A percentile compares a stretch with the other conserved stretches of the same genome.
phyloP scores from a whole-genome alignment of 2,113 vertebrate genomes.

The Pterocles gutturalis region DNA sequence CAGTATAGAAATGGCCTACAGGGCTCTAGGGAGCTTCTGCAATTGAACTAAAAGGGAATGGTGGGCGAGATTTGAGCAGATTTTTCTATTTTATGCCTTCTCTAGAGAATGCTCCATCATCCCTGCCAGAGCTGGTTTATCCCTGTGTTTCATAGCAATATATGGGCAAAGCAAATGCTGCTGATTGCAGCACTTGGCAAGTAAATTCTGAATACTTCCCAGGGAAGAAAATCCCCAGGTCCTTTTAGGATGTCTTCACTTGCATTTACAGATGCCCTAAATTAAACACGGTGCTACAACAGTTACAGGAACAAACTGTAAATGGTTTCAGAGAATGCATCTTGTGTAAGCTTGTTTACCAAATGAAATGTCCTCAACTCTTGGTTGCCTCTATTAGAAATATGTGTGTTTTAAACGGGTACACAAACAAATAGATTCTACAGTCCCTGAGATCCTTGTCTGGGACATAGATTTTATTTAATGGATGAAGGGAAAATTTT shows the following conservation, averaged over 20 bases:
- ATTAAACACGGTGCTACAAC: not conserved
- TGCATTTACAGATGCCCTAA: not conserved
- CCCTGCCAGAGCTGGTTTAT: conserved; percentile 14
- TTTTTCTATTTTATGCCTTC: conserved; percentile 43
- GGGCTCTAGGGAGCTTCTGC: conserved; percentile 30
- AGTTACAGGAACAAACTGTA: not conserved
- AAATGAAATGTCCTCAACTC: not conserved
- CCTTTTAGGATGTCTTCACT: not conserved
- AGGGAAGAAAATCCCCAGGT: not conserved
- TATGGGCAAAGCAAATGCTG: not conserved
- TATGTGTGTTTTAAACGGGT: rapidly evolving
- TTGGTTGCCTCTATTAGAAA: not conserved
- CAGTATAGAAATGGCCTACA: not conserved
- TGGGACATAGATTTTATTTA: not conserved
- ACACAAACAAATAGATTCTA: not conserved
- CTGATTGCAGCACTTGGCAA: conserved; percentile 21
- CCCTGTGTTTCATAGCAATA: not conserved
- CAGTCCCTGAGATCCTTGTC: not conserved
- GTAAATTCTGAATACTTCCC: not conserved
- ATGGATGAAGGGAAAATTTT: not conserved
- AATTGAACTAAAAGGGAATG: not conserved
- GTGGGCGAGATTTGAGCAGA: not conserved
- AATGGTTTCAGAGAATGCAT: not conserved
- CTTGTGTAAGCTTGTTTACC: not conserved
- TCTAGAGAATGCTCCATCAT: conserved; percentile 31